These are phyloP conservation scores for Eonycteris spelaea DNA, from an alignment of 2,113 vertebrate genomes.

Conservation along the genomic window DNA sequence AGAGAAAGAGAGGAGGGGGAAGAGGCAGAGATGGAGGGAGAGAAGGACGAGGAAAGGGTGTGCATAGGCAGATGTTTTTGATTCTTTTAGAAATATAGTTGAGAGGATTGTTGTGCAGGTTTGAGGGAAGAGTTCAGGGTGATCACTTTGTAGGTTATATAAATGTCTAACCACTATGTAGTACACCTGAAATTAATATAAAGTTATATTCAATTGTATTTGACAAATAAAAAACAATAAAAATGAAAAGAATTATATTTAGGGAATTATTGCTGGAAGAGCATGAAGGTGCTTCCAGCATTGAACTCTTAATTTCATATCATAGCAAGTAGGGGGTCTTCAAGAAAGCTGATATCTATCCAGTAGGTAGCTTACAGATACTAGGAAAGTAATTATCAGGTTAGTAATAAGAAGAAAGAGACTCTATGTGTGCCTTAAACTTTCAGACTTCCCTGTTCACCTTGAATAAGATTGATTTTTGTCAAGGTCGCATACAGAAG, in stretches of 20 bases:
- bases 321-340: not conserved
- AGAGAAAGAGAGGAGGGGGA: not conserved
- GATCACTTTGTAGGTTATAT: too few relatives aligned
- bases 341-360: not conserved
- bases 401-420: not conserved
- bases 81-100: not conserved
- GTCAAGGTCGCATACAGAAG: not conserved
- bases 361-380: not conserved
- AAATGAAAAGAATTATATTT: too few relatives aligned
- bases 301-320: not conserved
- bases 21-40: too few relatives aligned
- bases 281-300: not conserved
- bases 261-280: not conserved
- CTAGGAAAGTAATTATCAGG: not conserved
- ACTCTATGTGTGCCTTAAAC: not conserved
- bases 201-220: too few relatives aligned
- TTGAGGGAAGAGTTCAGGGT: not conserved
- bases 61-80: not conserved
- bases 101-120: not conserved
- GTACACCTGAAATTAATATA: too few relatives aligned
- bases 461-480: constrained; percentile 39
- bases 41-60: not conserved
- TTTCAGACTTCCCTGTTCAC: constrained; percentile 9
- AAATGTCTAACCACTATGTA: too few relatives aligned
- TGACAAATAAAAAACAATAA: too few relatives aligned